These are phyloP conservation scores for Temnothorax longispinosus DNA, from an alignment of 1,140 invertebrate species.

Conservation along the genomic window DNA sequence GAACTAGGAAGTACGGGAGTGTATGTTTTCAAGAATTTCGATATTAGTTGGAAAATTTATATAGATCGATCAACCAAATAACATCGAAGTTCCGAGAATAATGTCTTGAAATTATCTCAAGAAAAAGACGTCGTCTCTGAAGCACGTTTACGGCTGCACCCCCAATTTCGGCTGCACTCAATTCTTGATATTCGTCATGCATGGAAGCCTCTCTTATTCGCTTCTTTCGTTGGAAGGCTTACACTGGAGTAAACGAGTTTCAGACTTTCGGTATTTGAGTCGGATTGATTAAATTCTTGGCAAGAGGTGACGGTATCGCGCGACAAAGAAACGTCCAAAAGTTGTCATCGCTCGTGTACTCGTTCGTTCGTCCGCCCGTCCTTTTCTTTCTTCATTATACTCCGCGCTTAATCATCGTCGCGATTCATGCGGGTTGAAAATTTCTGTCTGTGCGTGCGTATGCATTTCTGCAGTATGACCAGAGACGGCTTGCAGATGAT, in stretches of 20 bases:
- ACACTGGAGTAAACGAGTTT: constrained; percentile 26
- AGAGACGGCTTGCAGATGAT: constrained; percentile 39
- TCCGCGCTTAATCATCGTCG: constrained; percentile 66
- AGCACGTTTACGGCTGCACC: constrained; percentile 41
- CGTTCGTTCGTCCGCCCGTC: constrained; percentile 57
- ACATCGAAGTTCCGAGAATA: background rate
- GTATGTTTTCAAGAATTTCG: background rate
- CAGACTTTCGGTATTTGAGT: constrained; percentile 70
- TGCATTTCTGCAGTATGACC: background rate
- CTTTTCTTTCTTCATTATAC: background rate
- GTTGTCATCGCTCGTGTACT: constrained; percentile 72
- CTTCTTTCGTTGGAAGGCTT: constrained; percentile 59
- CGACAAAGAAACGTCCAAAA: constrained; percentile 60
- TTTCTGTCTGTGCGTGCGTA: background rate
- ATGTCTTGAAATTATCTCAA: background rate
- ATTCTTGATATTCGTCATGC: background rate
- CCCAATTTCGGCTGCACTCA: constrained; percentile 53
- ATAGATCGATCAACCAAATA: background rate
- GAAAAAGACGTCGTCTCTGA: background rate
- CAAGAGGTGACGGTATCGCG: constrained; percentile 64
- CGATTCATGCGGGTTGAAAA: background rate
- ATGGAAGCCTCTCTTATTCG: constrained; percentile 33
- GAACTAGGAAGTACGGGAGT: background rate
- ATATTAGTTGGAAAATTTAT: background rate
- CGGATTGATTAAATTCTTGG: constrained; percentile 75